Base-by-base conservation (phyloP, 2,113 vertebrate species). In the Antechinus stuartii region DNA sequence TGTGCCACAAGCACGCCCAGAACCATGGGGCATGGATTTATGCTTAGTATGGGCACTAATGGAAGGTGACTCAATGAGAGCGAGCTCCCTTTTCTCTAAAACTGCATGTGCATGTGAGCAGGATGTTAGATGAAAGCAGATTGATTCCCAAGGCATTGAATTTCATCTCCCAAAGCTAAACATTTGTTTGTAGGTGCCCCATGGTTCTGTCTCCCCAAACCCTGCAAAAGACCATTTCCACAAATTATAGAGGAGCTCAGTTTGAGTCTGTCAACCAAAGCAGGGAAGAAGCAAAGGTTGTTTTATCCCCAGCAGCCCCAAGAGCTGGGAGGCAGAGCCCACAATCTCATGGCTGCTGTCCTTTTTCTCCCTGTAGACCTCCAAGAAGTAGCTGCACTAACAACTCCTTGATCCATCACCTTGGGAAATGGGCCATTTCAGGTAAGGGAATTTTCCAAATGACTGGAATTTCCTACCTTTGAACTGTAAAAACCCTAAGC, bases 1-100 rank as follows among this genome's bases (percentile, higher is more conserved):
- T 93, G 0, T 42, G 93, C 91, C 84, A 91, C 56, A 96, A 90
- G 42, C 57, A 84, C 68, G 93, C 91, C n/a, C 95, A 96, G 93
- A 76, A 1, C 0, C 90, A 76, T 95, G 92, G 49, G 52, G 94
- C 95, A 50, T 53, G 54, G 54, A 26, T 89, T 95, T 50, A 55
- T 95, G 49, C 4, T 14, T 61, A 96, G 94, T 84, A 57, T 42
- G 57, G 93, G 30, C 94, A 42, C 30, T 92, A 84, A 54, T 30
- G 92, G 89, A 90, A 89, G 91, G 90, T 27, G 12, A 54, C 27
- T 46, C 49, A 0, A 42, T 0, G n/a, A n/a, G n/a, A 84, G 68
- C 5, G 16, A 42, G n/a, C 16, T 84, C n/a, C n/a, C 68, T 42
- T 23, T 22, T 42, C 61, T 76, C 61, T 19, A 76, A 35, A n/a